Conservation (phyloP, 2,888 invertebrate genomes). For the Cistogaster globosa region DNA sequence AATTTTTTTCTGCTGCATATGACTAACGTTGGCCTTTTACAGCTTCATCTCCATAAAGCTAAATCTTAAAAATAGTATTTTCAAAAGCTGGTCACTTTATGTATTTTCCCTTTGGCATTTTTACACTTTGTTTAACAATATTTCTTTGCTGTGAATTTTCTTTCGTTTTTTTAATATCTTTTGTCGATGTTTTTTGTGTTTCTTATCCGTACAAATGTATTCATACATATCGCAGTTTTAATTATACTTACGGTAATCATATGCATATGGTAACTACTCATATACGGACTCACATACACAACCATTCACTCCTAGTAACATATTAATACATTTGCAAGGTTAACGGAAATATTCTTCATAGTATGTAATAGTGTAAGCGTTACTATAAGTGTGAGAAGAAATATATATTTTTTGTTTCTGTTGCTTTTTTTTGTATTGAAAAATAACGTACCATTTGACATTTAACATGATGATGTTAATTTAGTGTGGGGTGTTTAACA, state of each 20-base stretch:
- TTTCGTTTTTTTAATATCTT: conserved; percentile 25
- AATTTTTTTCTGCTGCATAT: no score
- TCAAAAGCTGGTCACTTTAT: conserved; percentile 13
- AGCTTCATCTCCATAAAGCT: no score
- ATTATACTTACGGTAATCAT: conserved; percentile 57
- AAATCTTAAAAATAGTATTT: no score
- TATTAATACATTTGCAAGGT: conserved; percentile 7
- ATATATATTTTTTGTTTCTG: neutral
- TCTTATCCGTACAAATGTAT: conserved; percentile 32
- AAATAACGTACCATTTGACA: conserved; percentile 64
- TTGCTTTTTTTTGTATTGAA: conserved; percentile 9
- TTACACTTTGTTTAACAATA: conserved; percentile 46
- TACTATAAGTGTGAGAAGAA: neutral
- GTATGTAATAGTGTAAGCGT: conserved; percentile 10
- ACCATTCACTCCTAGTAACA: neutral
- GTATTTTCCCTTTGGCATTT: conserved; percentile 50
- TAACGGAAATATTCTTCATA: conserved; percentile 21
- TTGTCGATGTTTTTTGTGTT: conserved; percentile 40
- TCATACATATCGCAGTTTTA: conserved; percentile 39
- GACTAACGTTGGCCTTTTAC: no score
- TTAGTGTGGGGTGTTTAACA: conserved; percentile 64
- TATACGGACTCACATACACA: neutral
- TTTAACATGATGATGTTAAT: conserved; percentile 65
- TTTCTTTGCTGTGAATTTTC: neutral
- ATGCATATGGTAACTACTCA: conserved; percentile 54